Percentiles rank a stretch among this genome's conserved stretches.
Evolutionary conservation across 2,888 invertebrate genomes (phyloP).

Genomic region (Penaeus monodon): DNA sequence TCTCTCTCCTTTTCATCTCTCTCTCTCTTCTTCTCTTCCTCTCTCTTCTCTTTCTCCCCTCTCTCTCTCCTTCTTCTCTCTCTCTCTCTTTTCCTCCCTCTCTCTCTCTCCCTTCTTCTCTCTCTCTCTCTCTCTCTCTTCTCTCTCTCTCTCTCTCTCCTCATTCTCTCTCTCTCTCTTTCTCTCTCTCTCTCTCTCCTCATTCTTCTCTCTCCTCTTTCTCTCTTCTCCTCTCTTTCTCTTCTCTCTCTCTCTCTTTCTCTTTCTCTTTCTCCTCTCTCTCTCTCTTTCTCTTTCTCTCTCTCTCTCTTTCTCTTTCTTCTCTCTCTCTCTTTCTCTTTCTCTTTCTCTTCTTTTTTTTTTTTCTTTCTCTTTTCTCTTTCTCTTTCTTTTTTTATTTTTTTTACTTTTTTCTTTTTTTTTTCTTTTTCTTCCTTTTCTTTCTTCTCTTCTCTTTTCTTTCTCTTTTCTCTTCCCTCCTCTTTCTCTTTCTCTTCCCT

Average conservation of each 20-base stretch:
- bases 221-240: background rate
- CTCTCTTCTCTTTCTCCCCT: background rate
- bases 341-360: background rate
- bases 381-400: too few relatives aligned
- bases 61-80: background rate
- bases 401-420: too few relatives aligned
- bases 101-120: background rate
- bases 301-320: background rate
- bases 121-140: conserved; percentile 11
- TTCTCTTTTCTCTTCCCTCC: background rate
- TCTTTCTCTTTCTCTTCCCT: too few relatives aligned
- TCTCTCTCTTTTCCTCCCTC: too few relatives aligned
- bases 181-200: conserved; percentile 26
- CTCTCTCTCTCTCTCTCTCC: conserved; percentile 27
- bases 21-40: background rate
- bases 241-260: too few relatives aligned
- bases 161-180: conserved; percentile 27
- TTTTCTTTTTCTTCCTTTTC: too few relatives aligned
- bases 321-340: background rate
- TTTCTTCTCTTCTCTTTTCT: background rate
- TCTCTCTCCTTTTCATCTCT: too few relatives aligned
- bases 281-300: background rate
- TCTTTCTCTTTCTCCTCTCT: too few relatives aligned
- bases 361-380: background rate
- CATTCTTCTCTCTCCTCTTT: background rate